A percentile compares a stretch with the other conserved stretches of the same genome.
These are phyloP conservation scores for Diachasma alloeum DNA, from an alignment of 1,140 invertebrate species.

Conservation along the genomic window DNA sequence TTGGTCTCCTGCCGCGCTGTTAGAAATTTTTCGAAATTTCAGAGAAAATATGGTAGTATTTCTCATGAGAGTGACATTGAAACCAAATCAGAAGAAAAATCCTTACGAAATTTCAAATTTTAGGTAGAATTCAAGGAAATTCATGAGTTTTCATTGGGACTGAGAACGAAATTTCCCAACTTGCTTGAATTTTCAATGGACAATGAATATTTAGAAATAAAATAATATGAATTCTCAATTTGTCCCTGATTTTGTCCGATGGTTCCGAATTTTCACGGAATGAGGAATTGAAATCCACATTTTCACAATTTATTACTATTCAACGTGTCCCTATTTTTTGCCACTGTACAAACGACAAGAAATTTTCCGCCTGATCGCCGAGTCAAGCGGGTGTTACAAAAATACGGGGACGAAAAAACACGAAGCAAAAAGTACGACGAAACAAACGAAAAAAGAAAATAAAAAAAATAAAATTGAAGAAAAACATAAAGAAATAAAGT, in stretches of 20 bases:
- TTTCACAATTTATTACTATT: neutral
- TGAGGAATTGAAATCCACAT: neutral
- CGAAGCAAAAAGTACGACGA: neutral
- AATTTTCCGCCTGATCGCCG: neutral
- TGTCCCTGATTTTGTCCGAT: no score
- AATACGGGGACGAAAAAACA: neutral
- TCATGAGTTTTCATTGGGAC: no score
- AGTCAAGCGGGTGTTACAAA: constrained; percentile 19
- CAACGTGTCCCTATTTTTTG: neutral
- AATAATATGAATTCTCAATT: no score
- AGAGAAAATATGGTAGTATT: neutral
- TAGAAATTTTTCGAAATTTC: no score
- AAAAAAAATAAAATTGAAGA: constrained; percentile 11
- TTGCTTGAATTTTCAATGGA: no score
- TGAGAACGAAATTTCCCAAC: no score
- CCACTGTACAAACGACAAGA: neutral
- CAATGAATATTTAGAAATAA: no score
- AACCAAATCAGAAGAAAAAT: no score
- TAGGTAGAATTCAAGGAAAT: no score
- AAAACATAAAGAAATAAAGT: constrained; percentile 25
- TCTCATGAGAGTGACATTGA: no score
- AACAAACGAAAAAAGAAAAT: constrained; percentile 13
- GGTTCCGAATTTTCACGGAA: neutral
- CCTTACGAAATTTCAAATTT: no score
- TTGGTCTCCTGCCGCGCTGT: no score